phyloP scores from a whole-genome alignment of 2,888 invertebrate species.

The Eurytoma californica region DNA sequence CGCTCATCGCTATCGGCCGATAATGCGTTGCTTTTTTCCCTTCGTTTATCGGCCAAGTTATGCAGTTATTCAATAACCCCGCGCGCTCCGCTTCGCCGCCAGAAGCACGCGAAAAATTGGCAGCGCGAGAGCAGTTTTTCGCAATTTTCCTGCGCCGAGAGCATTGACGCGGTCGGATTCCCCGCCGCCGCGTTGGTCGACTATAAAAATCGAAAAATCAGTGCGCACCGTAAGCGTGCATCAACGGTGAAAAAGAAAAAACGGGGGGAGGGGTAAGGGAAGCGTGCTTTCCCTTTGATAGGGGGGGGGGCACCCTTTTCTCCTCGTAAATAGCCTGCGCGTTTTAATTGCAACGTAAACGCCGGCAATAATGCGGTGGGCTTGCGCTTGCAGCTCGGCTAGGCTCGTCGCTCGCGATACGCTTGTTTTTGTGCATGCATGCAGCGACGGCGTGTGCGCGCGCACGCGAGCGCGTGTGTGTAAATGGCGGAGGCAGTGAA shows the following conservation, averaged over 20 bases:
- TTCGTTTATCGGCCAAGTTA: not conserved
- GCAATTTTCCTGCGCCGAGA: no score
- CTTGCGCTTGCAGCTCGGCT: not conserved
- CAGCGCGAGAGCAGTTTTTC: no score
- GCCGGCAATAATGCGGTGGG: constrained; percentile 37
- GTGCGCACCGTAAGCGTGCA: no score
- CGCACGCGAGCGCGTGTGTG: not conserved
- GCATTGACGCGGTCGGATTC: no score
- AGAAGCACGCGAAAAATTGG: no score
- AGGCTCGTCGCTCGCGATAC: not conserved
- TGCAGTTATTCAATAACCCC: no score
- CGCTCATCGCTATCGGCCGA: not conserved
- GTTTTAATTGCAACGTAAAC: constrained; percentile 54
- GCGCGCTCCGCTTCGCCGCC: no score
- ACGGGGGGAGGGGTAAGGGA: not conserved
- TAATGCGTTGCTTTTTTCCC: not conserved
- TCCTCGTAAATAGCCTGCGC: constrained; percentile 13
- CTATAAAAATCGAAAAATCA: no score
- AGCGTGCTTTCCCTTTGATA: constrained; percentile 24
- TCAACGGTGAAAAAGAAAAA: not conserved
- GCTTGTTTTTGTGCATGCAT: constrained; percentile 42
- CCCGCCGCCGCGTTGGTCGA: no score
- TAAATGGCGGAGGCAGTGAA: constrained; percentile 28
- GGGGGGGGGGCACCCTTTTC: not conserved
- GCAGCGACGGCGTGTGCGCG: constrained; percentile 5